phyloP scores from a whole-genome alignment of 2,113 vertebrate species.

The Glaucidium brasilianum region DNA sequence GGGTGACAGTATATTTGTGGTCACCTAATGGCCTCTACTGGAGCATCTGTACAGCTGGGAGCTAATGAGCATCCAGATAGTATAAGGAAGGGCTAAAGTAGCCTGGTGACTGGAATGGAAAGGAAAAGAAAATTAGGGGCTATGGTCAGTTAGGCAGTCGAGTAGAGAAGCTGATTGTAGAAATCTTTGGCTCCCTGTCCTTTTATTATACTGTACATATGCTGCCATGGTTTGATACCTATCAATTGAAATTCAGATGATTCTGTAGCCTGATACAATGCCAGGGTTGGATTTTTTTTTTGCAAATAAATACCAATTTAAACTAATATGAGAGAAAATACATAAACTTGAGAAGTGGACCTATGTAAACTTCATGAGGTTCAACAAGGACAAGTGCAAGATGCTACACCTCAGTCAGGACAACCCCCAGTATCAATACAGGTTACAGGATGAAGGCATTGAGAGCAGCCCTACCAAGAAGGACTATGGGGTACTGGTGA shows the following conservation, averaged over 20 bases:
- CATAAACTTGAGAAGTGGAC: neutral
- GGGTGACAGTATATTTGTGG: neutral
- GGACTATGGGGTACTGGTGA: neutral
- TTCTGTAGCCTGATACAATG: neutral
- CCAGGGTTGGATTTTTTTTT: neutral
- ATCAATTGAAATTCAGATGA: neutral
- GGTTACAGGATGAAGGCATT: neutral
- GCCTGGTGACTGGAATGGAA: neutral
- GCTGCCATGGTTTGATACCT: neutral
- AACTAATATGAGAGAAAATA: neutral
- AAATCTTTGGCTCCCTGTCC: neutral
- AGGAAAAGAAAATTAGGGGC: neutral
- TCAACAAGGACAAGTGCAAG: neutral
- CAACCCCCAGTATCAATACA: neutral
- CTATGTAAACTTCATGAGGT: neutral
- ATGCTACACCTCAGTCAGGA: neutral
- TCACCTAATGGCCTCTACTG: neutral
- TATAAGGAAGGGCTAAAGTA: neutral
- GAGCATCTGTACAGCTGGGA: neutral
- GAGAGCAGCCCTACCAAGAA: neutral
- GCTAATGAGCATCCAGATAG: neutral
- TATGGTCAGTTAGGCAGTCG: neutral
- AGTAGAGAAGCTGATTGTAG: neutral
- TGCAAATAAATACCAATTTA: neutral
- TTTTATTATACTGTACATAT: neutral